Evolutionary conservation across 2,113 vertebrate genomes (phyloP), one percentile per base, ranked within the genome.

Genomic region (Amphiprion percula): DNA sequence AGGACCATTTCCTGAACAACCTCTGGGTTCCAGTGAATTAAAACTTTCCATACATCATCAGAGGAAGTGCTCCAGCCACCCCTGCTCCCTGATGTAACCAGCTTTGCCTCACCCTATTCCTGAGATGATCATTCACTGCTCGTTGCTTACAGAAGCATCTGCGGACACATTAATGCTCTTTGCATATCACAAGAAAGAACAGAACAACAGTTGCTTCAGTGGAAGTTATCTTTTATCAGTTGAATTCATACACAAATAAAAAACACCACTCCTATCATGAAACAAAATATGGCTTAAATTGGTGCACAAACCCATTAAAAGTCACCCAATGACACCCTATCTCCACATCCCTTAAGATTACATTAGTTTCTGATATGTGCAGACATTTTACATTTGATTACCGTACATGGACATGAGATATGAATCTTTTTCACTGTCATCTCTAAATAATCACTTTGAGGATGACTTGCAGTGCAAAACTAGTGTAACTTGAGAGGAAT

Each of bases 401-500:
- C 21, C 21, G 91, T 75, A 59, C 82, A 84, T 86, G 49, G 46
- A 8, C 2, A 10, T 28, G 19, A 82, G 84, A 90, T 79, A 77
- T 80, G 46, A 80, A 63, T 92, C 65, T 63, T 62, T 73, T 83
- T 81, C 26, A 67, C 44, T 61, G 47, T 12, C 10, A 2, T 44
- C 55, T 73, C 82, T 37, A 62, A 90, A 82, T 41, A 11, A 19
- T 21, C 9, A 17, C 56, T 84, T 37, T 68, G 37, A 67, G 64
- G 66, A 46, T 63, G 26, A 88, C 4, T 53, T 17, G 26, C 19
- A 11, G 69, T 15, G 55, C 39, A 41, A 75, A 63, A 83, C 23
- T 63, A 72, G 46, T 79, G 87, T 87, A 86, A 92, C 68, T 84
- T 69, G 47, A 88, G 80, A 71, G 46, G 30, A 73, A 70, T 74